A percentile compares a stretch with the other conserved stretches of the same genome.
phyloP scores from a whole-genome alignment of 2,888 invertebrate species.

The Melieria crassipennis region DNA sequence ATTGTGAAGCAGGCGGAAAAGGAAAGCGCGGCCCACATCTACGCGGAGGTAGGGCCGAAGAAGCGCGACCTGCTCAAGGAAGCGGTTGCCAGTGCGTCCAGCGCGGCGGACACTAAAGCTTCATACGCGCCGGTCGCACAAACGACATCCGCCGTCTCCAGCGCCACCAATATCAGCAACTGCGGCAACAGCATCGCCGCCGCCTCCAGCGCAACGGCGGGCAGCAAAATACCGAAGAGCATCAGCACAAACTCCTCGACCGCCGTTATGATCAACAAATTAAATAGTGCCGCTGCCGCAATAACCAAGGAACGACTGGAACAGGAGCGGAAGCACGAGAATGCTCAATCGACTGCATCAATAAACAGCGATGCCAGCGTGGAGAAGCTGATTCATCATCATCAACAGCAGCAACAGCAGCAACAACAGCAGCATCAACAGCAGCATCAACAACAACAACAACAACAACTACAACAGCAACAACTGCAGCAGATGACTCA shows the following conservation, averaged over 20 bases:
- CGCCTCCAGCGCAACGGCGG: constrained; percentile 34
- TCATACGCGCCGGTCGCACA: constrained; percentile 41
- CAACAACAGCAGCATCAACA: constrained; percentile 61
- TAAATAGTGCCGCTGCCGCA: constrained; percentile 45
- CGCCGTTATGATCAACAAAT: constrained; percentile 52
- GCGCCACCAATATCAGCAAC: constrained; percentile 17
- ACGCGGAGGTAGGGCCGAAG: constrained; percentile 60
- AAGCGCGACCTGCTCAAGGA: constrained; percentile 51
- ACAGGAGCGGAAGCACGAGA: constrained; percentile 5
- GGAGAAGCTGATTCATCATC: constrained; percentile 56
- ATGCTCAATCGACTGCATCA: constrained; percentile 7
- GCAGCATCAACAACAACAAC: constrained; percentile 59
- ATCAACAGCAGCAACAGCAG: constrained; percentile 66
- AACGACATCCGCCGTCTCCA: constrained; percentile 27
- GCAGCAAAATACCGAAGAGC: constrained; percentile 59
- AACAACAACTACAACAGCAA: constrained; percentile 64
- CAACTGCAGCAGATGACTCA: constrained; percentile 57
- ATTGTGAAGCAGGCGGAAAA: constrained; percentile 69
- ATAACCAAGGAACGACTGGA: constrained; percentile 6
- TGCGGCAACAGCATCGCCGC: constrained; percentile 21
- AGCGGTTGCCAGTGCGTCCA: constrained; percentile 46
- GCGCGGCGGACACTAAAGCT: constrained; percentile 37
- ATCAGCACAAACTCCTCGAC: constrained; percentile 48
- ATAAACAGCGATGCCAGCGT: not conserved
- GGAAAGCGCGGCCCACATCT: constrained; percentile 86